A percentile compares a stretch with the other conserved stretches of the same genome.
These are phyloP conservation scores for Ophioderma brevispina DNA, from an alignment of 35 echinoderm and acorn worm species.

Conservation along the genomic window DNA sequence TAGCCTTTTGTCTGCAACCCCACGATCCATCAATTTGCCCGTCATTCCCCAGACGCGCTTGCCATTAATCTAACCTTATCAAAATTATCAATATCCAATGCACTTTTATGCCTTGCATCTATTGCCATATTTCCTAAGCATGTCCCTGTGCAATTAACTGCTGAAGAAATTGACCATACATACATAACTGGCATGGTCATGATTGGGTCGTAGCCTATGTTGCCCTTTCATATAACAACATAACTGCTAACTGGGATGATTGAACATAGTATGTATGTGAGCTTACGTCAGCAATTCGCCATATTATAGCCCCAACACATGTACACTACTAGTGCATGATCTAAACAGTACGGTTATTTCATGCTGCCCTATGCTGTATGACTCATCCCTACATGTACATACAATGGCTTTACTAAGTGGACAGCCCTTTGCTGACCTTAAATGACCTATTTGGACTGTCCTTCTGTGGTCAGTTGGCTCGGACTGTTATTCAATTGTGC, in stretches of 20 bases:
- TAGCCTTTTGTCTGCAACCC: constrained; percentile 2
- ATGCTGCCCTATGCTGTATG: neutral
- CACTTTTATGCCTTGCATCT: neutral
- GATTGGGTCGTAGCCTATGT: too few species aligned
- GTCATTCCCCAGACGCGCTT: neutral
- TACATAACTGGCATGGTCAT: neutral
- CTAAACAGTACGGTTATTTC: neutral
- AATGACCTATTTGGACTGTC: neutral
- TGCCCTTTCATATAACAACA: neutral
- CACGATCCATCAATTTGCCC: neutral
- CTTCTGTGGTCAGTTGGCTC: neutral
- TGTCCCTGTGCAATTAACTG: neutral
- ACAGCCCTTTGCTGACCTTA: neutral
- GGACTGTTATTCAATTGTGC: neutral
- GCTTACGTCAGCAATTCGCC: constrained; percentile 12
- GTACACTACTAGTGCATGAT: neutral
- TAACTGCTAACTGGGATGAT: neutral
- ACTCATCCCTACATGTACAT: neutral
- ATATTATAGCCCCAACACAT: constrained; percentile 10
- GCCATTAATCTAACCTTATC: neutral
- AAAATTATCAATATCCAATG: constrained; percentile 1
- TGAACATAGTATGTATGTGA: constrained; percentile 10
- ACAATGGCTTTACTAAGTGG: neutral
- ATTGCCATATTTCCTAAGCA: neutral
- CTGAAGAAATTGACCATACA: neutral